Conservation (phyloP, 1,140 invertebrate species). For the Drosophila virilis region DNA sequence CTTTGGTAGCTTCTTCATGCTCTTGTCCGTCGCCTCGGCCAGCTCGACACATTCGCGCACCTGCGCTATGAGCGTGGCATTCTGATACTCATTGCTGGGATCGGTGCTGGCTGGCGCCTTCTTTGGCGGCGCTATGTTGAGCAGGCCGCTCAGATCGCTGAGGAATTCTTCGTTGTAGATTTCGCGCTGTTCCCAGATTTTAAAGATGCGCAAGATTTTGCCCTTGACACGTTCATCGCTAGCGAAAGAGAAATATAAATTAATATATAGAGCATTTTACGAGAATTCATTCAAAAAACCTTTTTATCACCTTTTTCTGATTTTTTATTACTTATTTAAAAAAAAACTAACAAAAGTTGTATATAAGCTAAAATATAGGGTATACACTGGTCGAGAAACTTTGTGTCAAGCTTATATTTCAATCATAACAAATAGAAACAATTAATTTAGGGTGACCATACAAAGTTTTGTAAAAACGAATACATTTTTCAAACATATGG, state of each 20-base stretch:
- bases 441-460: not conserved
- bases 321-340: too few species aligned
- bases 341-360: too few species aligned
- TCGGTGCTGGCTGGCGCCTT: constrained; percentile 88
- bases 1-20: constrained; percentile 82
- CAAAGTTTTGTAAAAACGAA: too few species aligned
- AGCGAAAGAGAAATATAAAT: constrained; percentile 54
- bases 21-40: constrained; percentile 71
- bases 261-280: not conserved
- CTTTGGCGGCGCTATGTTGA: constrained; percentile 90
- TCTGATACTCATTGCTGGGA: constrained; percentile 73
- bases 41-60: constrained; percentile 86
- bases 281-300: not conserved
- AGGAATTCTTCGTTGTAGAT: constrained; percentile 95
- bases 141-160: constrained; percentile 91
- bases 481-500: too few species aligned
- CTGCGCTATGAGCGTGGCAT: constrained; percentile 84
- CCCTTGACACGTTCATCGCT: constrained; percentile 95
- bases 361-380: too few species aligned
- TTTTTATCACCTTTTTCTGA: too few species aligned
- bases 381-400: too few species aligned
- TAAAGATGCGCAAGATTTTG: constrained; percentile 94
- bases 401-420: too few species aligned
- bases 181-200: constrained; percentile 96
- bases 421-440: not conserved